Evolutionary conservation across 2,888 invertebrate species (phyloP).

Genomic region (Agonopterix alstromeriana): DNA sequence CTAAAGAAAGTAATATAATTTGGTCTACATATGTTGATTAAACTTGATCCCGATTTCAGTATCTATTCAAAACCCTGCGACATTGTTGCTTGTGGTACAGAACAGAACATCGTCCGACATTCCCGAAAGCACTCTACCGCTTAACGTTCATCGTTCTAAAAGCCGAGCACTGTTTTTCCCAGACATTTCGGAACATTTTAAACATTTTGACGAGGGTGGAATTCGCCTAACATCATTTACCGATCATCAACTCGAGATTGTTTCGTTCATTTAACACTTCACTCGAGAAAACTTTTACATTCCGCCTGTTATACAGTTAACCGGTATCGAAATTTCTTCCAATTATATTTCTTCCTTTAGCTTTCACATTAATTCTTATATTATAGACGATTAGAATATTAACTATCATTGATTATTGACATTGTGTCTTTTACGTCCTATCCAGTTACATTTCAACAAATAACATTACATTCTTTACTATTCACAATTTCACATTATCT

Average conservation of each 20-base stretch:
- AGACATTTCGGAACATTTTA: constrained; percentile 7
- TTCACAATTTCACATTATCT: constrained; percentile 66
- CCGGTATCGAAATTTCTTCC: constrained; percentile 3
- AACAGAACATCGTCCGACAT: not conserved
- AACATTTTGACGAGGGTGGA: constrained; percentile 15
- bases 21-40: constrained; percentile 8
- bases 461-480: constrained; percentile 60
- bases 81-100: no score
- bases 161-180: constrained; percentile 1
- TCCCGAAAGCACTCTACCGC: constrained; percentile 1
- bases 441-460: constrained; percentile 57
- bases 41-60: constrained; percentile 28
- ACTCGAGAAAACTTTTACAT: not conserved
- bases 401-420: constrained; percentile 44
- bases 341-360: constrained; percentile 48
- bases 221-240: constrained; percentile 9
- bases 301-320: not conserved
- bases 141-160: not conserved
- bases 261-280: constrained; percentile 4
- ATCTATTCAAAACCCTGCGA: not conserved
- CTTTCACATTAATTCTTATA: constrained; percentile 24
- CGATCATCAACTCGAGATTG: constrained; percentile 7
- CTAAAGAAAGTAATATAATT: constrained; percentile 43
- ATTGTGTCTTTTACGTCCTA: constrained; percentile 50
- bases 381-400: constrained; percentile 21